Base-by-base conservation (phyloP, 2,888 invertebrate species). In the Agonopterix arenella region DNA sequence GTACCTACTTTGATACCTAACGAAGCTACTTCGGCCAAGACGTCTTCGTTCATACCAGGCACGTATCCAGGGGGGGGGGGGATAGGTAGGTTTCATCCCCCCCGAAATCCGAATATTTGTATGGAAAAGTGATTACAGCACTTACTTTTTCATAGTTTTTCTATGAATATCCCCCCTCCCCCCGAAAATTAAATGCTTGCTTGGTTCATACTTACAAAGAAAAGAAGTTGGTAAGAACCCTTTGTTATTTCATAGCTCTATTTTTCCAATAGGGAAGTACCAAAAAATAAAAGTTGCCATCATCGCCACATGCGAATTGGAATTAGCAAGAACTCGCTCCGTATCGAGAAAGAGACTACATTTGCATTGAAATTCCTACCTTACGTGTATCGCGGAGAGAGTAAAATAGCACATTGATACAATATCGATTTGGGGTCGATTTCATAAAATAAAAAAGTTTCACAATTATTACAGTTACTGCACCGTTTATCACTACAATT, bases 231-330 rank as follows among this genome's bases (percentile, higher is more conserved):
- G n/a, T n/a, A n/a, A n/a, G n/a, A 28, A 28, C 28, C 5, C 28
- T 28, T 38, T 40, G 28, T 7, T 28, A 28, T 28, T 28, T 28
- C 28, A 0, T 40, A 43, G 43, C 56, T 67, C 74, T 76, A 63
- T 56, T 42, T 57, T 54, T 53, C 58, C 61, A 64, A 68, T 65
- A 65, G 64, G 64, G 61, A 70, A 72, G 67, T 66, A 76, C 70
- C 73, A 68, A 76, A 76, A 78, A 79, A 78, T 76, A 77, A 80
- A 80, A 76, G 71, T 71, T 65, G 65, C 73, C 73, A 73, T 77
- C 74, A 74, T 75, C 72, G 71, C 73, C 80, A 81, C 77, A 78
- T 77, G 80, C 72, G 80, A 76, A 71, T 75, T 60, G 76, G 71
- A 76, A 80, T 80, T 76, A 79, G 76, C 73, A 73, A 73, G 65